phyloP scores from a whole-genome alignment of 2,113 vertebrate genomes.

The Pyrgilauda ruficollis region DNA sequence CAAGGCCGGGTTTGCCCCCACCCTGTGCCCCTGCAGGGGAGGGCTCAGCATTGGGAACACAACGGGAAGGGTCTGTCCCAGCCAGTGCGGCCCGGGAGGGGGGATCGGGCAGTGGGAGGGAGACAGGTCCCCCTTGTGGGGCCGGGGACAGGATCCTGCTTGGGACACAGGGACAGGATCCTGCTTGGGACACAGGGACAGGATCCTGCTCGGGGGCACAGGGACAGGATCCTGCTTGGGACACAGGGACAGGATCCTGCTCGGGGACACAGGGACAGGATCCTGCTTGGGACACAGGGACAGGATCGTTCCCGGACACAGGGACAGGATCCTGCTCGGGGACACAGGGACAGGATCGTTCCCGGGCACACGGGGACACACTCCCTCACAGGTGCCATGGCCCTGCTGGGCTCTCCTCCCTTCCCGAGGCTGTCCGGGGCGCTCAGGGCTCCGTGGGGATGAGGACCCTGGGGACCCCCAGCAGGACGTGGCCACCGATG shows the following conservation, averaged over 20 bases:
- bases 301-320: too few relatives aligned
- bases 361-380: not conserved
- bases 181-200: too few relatives aligned
- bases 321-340: not conserved
- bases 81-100: rapidly evolving
- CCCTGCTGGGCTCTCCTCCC: not conserved
- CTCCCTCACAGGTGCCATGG: not conserved
- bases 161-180: too few relatives aligned
- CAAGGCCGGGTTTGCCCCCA: not conserved
- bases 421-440: not conserved
- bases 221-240: too few relatives aligned
- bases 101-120: too few relatives aligned
- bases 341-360: not conserved
- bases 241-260: too few relatives aligned
- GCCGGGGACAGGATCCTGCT: too few relatives aligned
- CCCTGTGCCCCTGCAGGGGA: not conserved
- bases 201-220: too few relatives aligned
- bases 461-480: not conserved
- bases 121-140: too few relatives aligned
- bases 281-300: too few relatives aligned
- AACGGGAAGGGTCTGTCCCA: not conserved
- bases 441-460: not conserved
- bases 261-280: too few relatives aligned
- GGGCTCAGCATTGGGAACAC: rapidly evolving
- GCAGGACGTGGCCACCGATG: not conserved